Percentiles rank a stretch among this genome's conserved stretches.
Conservation (phyloP, 2,797 vertebrate species). For the Smutsia temminckii region DNA sequence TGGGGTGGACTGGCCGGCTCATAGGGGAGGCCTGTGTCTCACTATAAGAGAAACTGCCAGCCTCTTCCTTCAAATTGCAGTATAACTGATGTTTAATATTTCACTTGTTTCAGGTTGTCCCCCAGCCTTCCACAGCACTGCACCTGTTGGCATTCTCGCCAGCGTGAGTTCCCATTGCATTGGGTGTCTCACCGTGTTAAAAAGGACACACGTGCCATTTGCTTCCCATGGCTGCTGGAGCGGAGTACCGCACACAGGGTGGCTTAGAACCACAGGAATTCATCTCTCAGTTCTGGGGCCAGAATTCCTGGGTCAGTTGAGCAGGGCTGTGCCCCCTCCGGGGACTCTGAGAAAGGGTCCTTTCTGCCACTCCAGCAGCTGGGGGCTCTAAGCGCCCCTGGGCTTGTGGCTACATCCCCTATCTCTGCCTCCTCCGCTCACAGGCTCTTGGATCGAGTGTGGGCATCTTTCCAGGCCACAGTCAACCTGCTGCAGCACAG, state of each 20-base stretch:
- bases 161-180: not conserved
- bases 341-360: too few relatives aligned
- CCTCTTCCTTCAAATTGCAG: not conserved
- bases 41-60: not conserved
- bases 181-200: not conserved
- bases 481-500: not conserved
- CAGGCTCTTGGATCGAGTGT: too few relatives aligned
- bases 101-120: not conserved
- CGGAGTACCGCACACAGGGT: not conserved
- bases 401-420: too few relatives aligned
- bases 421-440: too few relatives aligned
- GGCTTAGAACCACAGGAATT: not conserved
- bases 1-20: not conserved
- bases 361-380: too few relatives aligned
- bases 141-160: not conserved
- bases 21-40: not conserved
- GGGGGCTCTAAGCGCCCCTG: too few relatives aligned
- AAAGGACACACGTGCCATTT: not conserved
- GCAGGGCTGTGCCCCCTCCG: not conserved
- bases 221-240: not conserved
- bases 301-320: not conserved
- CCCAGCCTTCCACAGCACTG: not conserved
- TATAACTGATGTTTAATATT: not conserved
- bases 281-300: not conserved
- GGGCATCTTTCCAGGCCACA: too few relatives aligned